Conservation (phyloP, 2,113 vertebrate species). For the Cisticola juncidis region DNA sequence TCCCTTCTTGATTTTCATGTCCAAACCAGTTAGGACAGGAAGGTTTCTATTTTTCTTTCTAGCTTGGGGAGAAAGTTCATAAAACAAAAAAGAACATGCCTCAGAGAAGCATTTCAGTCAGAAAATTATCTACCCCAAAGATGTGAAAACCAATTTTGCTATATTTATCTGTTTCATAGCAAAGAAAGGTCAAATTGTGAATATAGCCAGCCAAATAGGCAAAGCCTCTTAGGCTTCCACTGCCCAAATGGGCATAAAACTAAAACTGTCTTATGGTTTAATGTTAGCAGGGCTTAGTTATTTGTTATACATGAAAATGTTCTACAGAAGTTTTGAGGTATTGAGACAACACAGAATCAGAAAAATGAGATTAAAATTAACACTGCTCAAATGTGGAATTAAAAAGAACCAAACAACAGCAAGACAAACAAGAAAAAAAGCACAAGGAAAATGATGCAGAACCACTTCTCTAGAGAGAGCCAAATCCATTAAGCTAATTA, state of each 20-base stretch:
- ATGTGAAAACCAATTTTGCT: background rate
- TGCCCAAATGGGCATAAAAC: background rate
- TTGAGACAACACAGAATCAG: background rate
- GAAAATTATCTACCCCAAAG: slow-evolving; percentile 17
- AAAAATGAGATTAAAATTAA: background rate
- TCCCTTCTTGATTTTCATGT: background rate
- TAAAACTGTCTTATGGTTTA: background rate
- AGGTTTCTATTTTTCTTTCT: slow-evolving; percentile 7
- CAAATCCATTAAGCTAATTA: slow-evolving; percentile 31
- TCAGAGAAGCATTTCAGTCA: slow-evolving; percentile 24
- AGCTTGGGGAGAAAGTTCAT: background rate
- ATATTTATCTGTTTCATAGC: slow-evolving; percentile 6
- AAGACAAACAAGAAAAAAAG: background rate
- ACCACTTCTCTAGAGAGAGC: background rate
- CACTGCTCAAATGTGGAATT: background rate
- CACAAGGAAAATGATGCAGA: background rate
- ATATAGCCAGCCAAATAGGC: background rate
- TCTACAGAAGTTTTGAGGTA: background rate
- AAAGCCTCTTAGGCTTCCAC: background rate
- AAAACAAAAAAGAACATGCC: slow-evolving; percentile 1
- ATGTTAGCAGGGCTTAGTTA: background rate
- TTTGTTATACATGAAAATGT: background rate
- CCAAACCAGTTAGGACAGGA: background rate
- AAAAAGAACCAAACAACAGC: background rate
- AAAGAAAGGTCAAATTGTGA: slow-evolving; percentile 29